phyloP scores from a whole-genome alignment of 2,888 invertebrate genomes.

The Mongoloraphidia duomilia region DNA sequence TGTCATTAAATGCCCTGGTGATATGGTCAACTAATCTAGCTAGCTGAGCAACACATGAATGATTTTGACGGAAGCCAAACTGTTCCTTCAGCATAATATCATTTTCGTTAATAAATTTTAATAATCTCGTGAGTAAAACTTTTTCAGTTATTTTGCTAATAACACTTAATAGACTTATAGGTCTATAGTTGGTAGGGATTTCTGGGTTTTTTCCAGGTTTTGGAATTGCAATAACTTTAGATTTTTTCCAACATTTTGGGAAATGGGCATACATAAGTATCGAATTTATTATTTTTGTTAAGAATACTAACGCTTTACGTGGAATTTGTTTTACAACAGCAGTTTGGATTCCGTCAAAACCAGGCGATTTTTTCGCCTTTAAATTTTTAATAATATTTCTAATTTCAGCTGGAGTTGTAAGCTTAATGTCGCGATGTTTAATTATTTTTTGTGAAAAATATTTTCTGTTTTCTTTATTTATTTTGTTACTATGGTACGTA shows the following conservation, averaged over 20 bases:
- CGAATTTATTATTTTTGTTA: constrained; percentile 10
- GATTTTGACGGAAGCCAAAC: constrained; percentile 17
- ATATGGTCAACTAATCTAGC: constrained; percentile 14
- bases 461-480: too few relatives aligned
- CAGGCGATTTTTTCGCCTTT: constrained; percentile 6
- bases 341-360: constrained; percentile 5
- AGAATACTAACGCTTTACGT: constrained; percentile 5
- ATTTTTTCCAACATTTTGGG: constrained; percentile 9
- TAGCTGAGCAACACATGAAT: constrained; percentile 17
- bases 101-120: constrained; percentile 1
- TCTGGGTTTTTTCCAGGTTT: constrained; percentile 7
- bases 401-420: too few relatives aligned
- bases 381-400: neutral
- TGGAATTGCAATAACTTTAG: constrained; percentile 7
- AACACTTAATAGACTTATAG: constrained; percentile 17
- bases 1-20: constrained; percentile 13
- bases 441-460: too few relatives aligned
- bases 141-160: constrained; percentile 16
- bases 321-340: neutral
- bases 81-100: constrained; percentile 12
- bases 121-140: constrained; percentile 10
- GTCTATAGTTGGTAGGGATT: constrained; percentile 14
- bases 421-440: too few relatives aligned
- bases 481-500: too few relatives aligned
- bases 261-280: constrained; percentile 7